phyloP scores from a whole-genome alignment of 2,113 vertebrate species.

The Chionomys nivalis region DNA sequence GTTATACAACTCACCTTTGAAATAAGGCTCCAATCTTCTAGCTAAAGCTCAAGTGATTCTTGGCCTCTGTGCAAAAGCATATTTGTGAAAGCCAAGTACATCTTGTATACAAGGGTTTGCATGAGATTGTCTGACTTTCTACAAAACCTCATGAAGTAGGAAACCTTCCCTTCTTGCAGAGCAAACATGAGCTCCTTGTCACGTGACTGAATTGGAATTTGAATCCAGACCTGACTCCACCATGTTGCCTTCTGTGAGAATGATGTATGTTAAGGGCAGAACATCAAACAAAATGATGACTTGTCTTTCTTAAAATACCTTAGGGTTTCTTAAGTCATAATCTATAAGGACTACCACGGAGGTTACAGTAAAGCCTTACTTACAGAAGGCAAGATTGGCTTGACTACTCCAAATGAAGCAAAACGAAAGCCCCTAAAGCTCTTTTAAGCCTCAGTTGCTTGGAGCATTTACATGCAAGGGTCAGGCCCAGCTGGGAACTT shows the following conservation, averaged over 20 bases:
- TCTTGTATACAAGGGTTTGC: conserved; percentile 38
- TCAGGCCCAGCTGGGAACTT: conserved; percentile 8
- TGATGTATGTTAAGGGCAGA: not conserved
- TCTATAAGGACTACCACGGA: not conserved
- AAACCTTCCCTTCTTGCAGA: not conserved
- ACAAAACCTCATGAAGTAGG: not conserved
- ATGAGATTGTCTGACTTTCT: conserved; percentile 36
- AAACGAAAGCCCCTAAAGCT: not conserved
- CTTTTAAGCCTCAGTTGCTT: not conserved
- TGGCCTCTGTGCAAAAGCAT: not conserved
- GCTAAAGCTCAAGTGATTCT: not conserved
- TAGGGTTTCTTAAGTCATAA: conserved; percentile 41
- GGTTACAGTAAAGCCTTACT: not conserved
- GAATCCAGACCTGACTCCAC: not conserved
- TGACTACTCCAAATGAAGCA: conserved; percentile 1
- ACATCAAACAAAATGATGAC: conserved; percentile 11
- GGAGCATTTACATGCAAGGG: not conserved
- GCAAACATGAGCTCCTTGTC: not conserved
- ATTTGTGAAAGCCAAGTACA: not conserved
- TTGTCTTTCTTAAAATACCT: conserved; percentile 24
- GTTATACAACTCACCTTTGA: conserved; percentile 3
- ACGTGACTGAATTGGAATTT: not conserved
- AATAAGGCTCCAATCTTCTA: conserved; percentile 20
- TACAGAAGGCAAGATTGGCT: conserved; percentile 38
- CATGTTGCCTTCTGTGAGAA: not conserved